These are phyloP conservation scores for Hirtodrosophila cameraria DNA, from an alignment of 2,888 invertebrate genomes.

Conservation along the genomic window DNA sequence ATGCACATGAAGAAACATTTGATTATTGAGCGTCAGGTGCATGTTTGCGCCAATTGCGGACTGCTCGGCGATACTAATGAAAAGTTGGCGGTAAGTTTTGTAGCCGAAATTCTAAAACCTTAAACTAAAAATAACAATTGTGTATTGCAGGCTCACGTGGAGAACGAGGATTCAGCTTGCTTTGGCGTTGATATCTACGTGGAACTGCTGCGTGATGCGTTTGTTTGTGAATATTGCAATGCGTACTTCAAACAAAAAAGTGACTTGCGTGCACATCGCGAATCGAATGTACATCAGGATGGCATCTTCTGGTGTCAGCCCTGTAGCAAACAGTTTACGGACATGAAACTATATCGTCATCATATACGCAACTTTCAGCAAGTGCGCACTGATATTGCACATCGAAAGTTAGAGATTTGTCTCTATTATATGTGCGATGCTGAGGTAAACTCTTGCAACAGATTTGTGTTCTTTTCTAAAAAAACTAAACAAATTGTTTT, in stretches of 20 bases:
- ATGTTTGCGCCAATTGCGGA: conserved; percentile 77
- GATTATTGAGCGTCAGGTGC: conserved; percentile 63
- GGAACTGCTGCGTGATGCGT: conserved; percentile 64
- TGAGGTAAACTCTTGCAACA: conserved; percentile 53
- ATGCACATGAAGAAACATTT: conserved; percentile 78
- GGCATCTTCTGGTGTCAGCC: conserved; percentile 67
- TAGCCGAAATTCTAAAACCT: too few relatives aligned
- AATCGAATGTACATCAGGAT: conserved; percentile 64
- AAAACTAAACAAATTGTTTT: too few relatives aligned
- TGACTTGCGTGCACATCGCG: conserved; percentile 73
- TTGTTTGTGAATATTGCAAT: conserved; percentile 81
- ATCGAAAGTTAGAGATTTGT: conserved; percentile 59
- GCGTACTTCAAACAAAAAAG: conserved; percentile 67
- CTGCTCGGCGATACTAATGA: conserved; percentile 61
- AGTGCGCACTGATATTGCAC: conserved; percentile 43
- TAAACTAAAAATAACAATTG: too few relatives aligned
- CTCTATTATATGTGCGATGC: conserved; percentile 75
- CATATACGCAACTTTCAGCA: conserved; percentile 61
- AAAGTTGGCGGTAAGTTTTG: conserved; percentile 54
- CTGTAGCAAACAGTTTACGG: conserved; percentile 53
- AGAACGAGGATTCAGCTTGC: conserved; percentile 32
- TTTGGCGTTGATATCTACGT: conserved; percentile 40
- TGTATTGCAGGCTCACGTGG: conserved; percentile 29
- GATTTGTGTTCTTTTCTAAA: too few relatives aligned
- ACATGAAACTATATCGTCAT: conserved; percentile 71